Evolutionary conservation across 2,113 vertebrate species (phyloP).

Genomic region (Cacatua alba): DNA sequence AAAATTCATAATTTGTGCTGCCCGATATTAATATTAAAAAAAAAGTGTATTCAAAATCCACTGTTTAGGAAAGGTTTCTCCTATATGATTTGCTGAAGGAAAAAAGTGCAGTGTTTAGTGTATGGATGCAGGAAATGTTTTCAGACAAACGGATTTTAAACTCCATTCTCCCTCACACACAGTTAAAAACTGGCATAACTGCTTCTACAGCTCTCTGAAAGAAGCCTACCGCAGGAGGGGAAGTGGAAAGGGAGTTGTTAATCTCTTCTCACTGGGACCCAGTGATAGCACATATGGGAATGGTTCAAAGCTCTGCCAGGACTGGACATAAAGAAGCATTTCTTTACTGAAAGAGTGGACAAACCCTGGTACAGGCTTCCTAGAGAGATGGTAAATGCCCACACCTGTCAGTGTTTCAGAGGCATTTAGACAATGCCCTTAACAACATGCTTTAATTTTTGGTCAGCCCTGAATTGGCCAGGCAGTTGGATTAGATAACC

Average conservation of each 20-base stretch:
- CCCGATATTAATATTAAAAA: neutral
- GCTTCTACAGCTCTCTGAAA: neutral
- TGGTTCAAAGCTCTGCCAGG: accelerated
- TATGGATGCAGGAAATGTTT: neutral
- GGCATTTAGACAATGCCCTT: neutral
- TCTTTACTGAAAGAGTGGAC: neutral
- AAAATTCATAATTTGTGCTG: neutral
- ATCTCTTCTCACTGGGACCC: neutral
- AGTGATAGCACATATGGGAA: accelerated
- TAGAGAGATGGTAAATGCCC: neutral
- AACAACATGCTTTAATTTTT: neutral
- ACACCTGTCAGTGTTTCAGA: neutral
- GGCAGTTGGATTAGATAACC: neutral
- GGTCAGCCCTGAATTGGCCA: neutral
- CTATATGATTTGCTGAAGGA: neutral
- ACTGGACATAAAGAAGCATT: neutral
- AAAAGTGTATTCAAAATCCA: neutral
- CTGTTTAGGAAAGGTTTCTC: neutral
- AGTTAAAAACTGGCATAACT: neutral
- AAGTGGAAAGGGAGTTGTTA: neutral
- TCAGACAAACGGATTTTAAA: neutral
- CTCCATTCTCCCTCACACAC: neutral
- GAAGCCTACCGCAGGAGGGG: neutral
- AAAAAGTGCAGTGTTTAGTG: neutral
- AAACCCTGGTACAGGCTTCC: neutral